phyloP scores from a whole-genome alignment of 1,140 invertebrate genomes.

The Helicoverpa zea region DNA sequence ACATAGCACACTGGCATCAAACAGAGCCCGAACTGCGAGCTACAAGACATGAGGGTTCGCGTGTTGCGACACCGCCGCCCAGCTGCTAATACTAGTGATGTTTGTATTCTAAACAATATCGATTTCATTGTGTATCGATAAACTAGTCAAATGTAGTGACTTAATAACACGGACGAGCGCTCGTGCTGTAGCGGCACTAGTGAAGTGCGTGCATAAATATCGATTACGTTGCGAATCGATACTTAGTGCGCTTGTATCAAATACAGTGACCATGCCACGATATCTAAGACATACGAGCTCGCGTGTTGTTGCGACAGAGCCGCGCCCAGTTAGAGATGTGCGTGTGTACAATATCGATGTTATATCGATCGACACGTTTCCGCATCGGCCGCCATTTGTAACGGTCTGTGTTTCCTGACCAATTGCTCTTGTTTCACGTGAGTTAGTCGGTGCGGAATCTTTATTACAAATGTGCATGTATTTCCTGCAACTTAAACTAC shows the following conservation, averaged over 20 bases:
- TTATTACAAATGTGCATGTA: slow-evolving; percentile 17
- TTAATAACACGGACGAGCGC: slow-evolving; percentile 12
- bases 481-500: too few relatives aligned
- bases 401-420: slow-evolving; percentile 48
- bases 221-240: slow-evolving; percentile 58
- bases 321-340: slow-evolving; percentile 79
- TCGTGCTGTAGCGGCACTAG: slow-evolving; percentile 2
- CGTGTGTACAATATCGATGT: slow-evolving; percentile 65
- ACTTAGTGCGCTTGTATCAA: slow-evolving; percentile 40
- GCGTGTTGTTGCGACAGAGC: slow-evolving; percentile 79
- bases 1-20: slow-evolving; percentile 28
- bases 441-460: slow-evolving; percentile 7
- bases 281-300: slow-evolving; percentile 58
- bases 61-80: slow-evolving; percentile 18
- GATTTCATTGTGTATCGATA: slow-evolving; percentile 27
- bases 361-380: slow-evolving; percentile 49
- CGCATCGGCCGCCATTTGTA: slow-evolving; percentile 49
- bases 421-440: slow-evolving; percentile 32
- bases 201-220: slow-evolving; percentile 30
- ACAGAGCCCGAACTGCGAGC: slow-evolving; percentile 11
- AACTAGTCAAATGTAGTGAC: slow-evolving; percentile 17
- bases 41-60: slow-evolving; percentile 23
- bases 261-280: slow-evolving; percentile 20
- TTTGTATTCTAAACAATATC: slow-evolving; percentile 28
- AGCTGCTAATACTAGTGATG: slow-evolving; percentile 28